Evolutionary conservation across 2,888 invertebrate genomes (phyloP), one percentile per base, ranked within the genome.

Genomic region (Geophilus truncorum): DNA sequence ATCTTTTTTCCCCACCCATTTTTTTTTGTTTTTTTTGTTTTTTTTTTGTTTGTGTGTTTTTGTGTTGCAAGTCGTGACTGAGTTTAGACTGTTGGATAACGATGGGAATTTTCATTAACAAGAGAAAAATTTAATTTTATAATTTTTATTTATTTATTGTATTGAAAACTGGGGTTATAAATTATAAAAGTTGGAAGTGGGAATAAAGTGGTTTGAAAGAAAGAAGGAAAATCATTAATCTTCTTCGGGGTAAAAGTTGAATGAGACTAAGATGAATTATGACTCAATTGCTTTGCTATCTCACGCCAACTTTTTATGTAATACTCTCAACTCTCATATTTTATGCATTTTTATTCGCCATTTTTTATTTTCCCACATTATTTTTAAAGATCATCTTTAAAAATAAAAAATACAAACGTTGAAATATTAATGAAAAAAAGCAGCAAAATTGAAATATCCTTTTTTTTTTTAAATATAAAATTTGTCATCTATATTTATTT

Each of bases 241-340:
- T 70, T 25, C 25, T 28, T 10, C 21, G 4, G 28, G 25, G 25
- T 70, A 70, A 70, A 70, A 70, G 28, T 28, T 70, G 70, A 70
- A 70, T 70, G 70, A 70, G 70, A 70, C 70, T 70, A 70, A 70
- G 70, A 70, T 70, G 70, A 70, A 70, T 70, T 70, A 70, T 70
- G 28, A n/a, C 28, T 70, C 70, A 70, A 70, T 70, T 70, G 70
- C 70, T 70, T 70, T 25, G 25, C 70, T 70, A 25, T 9, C 70
- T 70, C 70, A 28, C 4, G 70, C 70, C 70, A 70, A 70, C 70
- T 28, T 70, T 70, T 28, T n/a, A 70, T 70, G 28, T n/a, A 70
- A 70, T 70, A 70, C n/a, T 70, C 4, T 70, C 15, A 10, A 23
- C 23, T 15, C 70, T 70, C 28, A 70, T 70, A 70, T 70, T 70